Conservation (phyloP, 53 echinoderm and acorn worm genomes). For the Luidia sarsii region DNA sequence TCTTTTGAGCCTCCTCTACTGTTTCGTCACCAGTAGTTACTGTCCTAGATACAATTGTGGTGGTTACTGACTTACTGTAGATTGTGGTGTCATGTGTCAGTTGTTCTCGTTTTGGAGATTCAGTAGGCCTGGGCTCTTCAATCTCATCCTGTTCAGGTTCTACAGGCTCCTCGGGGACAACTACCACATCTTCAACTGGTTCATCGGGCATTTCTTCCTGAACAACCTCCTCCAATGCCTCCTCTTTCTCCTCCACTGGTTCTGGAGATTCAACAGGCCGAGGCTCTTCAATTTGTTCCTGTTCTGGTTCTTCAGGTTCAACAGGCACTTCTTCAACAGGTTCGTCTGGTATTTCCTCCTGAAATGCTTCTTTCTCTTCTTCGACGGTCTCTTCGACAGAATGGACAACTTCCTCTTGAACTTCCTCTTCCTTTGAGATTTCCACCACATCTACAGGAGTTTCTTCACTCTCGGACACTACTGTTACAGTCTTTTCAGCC, state of each 20-base stretch:
- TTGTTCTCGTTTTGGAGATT: neutral
- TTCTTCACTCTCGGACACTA: slow-evolving; percentile 18
- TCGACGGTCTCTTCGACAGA: too few species aligned
- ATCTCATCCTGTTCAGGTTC: too few species aligned
- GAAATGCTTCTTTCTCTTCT: too few species aligned
- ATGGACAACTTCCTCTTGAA: too few species aligned
- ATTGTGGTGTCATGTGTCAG: too few species aligned
- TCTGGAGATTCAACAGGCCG: neutral
- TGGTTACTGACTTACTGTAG: too few species aligned
- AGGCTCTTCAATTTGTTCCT: neutral
- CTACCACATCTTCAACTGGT: too few species aligned
- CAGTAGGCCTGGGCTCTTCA: neutral
- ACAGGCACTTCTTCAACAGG: too few species aligned
- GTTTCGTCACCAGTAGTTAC: neutral
- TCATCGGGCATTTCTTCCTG: too few species aligned
- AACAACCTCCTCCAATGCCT: neutral
- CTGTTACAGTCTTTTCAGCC: slow-evolving; percentile 2
- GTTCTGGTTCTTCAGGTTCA: slow-evolving; percentile 28
- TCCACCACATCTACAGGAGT: slow-evolving; percentile 20
- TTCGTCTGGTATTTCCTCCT: too few species aligned
- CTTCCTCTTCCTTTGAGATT: too few species aligned
- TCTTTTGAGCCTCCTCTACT: neutral
- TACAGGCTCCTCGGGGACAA: too few species aligned
- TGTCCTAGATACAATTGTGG: neutral
- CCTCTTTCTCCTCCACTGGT: neutral